phyloP scores from a whole-genome alignment of 1,140 invertebrate genomes.

The Globodera ellingtonae region DNA sequence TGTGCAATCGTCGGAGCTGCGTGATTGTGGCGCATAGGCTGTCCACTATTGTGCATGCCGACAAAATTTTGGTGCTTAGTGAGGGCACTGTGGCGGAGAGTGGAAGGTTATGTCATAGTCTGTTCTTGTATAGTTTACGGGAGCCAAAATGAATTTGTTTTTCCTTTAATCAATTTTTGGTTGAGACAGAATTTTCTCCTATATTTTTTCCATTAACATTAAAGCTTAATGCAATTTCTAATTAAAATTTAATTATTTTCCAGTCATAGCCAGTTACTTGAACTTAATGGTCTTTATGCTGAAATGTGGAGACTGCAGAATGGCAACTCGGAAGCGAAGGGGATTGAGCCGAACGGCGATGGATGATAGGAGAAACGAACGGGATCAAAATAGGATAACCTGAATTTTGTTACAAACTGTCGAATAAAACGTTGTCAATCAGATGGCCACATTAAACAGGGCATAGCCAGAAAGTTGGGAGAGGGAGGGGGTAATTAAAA shows the following conservation, averaged over 20 bases:
- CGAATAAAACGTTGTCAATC: too few species aligned
- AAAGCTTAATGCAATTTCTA: conserved; percentile 5
- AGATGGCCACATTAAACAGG: too few species aligned
- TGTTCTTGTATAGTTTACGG: too few species aligned
- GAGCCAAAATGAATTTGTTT: too few species aligned
- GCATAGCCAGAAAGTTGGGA: too few species aligned
- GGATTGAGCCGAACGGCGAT: too few species aligned
- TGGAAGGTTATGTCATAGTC: conserved; percentile 41
- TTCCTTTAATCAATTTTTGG: conserved; percentile 6
- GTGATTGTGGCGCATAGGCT: conserved; percentile 46
- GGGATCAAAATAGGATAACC: too few species aligned
- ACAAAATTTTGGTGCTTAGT: conserved; percentile 57
- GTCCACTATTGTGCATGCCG: conserved; percentile 53
- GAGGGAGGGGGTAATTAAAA: too few species aligned
- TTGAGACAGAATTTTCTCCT: conserved; percentile 21
- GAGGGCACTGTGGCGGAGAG: conserved; percentile 52
- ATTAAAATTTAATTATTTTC: conserved; percentile 23
- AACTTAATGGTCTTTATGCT: conserved; percentile 45
- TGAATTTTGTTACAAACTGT: too few species aligned
- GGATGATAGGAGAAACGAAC: too few species aligned
- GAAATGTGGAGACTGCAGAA: conserved; percentile 55
- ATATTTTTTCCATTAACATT: conserved; percentile 15
- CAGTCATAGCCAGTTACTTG: conserved; percentile 47
- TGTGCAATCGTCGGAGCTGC: conserved; percentile 73
- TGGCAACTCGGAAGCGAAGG: not conserved